Base-by-base conservation (phyloP, 1,140 invertebrate genomes). In the Muscidifurax raptorellus region DNA sequence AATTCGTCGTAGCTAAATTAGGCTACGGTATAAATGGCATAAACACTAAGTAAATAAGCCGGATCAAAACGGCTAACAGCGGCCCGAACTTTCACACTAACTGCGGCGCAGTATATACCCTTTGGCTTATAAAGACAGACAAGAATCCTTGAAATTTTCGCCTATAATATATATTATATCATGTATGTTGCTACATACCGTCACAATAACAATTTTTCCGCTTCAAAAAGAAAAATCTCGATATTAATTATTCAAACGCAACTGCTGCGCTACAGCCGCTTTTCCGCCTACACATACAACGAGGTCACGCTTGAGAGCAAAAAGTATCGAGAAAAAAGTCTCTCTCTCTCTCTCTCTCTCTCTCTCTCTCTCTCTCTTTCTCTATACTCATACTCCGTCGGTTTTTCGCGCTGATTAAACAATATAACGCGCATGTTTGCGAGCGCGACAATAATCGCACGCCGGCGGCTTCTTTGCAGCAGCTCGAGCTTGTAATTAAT, bases 11-110 rank as follows among this genome's bases (percentile, higher is more conserved):
- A 44, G 27, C 5, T 40, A 67, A 69, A 69, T 80, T 67, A 67
- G 76, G 18, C 4, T 36, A 36, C 22, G 28, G 52, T 64, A 78
- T 78, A 64, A 66, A 32, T 28, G 52, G 28, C 66, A 44, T 80
- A 28, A 80, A 27, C 59, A 44, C 59, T 69, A 67, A 36, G 30
- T 78, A 78, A 80, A 80, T 80, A 80, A 67, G 22, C n/a, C 32
- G 32, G 64, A 66, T 67, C 18, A 80, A 80, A 80, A 28, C 28
- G 40, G 77, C 32, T 80, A 36, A 80, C 32, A 36, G 13, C 36
- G 2, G 5, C 12, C n/a, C 25, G 30, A 69, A 69, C 66, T 59
- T 27, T 12, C 66, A 1, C 25, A 28, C 0, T 10, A 18, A 18
- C 18, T 2, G 9, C 10, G 18, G 18, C n/a, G n/a, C n/a, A n/a